Conservation (phyloP, 35 echinoderm and acorn worm genomes). For the Strongylocentrotus purpuratus region DNA sequence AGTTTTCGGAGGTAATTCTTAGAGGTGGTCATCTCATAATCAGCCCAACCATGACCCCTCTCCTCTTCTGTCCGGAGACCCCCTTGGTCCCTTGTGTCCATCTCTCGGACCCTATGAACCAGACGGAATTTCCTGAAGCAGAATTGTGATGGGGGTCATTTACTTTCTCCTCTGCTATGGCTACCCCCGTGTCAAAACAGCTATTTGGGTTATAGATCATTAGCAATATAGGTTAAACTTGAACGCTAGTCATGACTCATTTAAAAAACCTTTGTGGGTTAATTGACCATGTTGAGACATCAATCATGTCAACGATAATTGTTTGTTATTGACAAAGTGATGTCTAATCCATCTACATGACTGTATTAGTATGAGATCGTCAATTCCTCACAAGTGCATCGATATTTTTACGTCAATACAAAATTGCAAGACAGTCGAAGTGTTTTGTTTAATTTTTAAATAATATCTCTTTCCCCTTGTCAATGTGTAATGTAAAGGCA, state of each 20-base stretch:
- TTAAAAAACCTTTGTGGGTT: neutral
- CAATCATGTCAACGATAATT: neutral
- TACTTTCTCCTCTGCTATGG: neutral
- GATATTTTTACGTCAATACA: neutral
- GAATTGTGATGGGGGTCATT: neutral
- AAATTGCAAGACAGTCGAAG: too few relatives aligned
- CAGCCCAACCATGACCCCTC: neutral
- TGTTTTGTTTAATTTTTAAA: too few relatives aligned
- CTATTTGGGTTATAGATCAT: slow-evolving; percentile 11
- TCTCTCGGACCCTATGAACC: neutral
- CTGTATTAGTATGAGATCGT: neutral
- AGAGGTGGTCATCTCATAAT: neutral
- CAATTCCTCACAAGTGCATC: neutral
- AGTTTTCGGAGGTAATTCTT: neutral
- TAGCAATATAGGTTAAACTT: neutral
- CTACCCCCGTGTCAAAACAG: neutral
- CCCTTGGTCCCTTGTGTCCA: neutral
- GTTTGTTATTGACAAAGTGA: neutral
- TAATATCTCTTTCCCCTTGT: neutral
- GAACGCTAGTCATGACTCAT: neutral
- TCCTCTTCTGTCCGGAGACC: neutral
- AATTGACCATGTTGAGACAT: neutral
- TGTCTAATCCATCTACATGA: neutral
- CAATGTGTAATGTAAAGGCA: too few relatives aligned
- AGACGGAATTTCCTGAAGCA: neutral